Evolutionary conservation across 2,113 vertebrate genomes (phyloP), one percentile per base, ranked within the genome.

Genomic region (Centrocercus urophasianus): DNA sequence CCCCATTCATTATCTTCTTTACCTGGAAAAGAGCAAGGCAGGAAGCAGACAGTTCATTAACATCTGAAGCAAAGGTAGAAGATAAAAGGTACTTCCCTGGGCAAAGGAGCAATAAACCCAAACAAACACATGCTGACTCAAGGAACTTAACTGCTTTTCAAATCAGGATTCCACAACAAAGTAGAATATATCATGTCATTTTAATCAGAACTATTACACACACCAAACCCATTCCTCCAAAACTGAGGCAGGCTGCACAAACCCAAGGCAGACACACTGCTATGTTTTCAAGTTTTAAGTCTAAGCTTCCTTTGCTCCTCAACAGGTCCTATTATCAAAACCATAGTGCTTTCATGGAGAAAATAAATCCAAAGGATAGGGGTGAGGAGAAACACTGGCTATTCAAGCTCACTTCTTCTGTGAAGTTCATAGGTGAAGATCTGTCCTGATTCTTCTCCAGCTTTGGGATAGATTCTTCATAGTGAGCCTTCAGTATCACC

Each of bases 1-100:
- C 99, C 4, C 98, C 98, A 7, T 99, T 99, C 99, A 99, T 99
- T 84, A 99, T 99, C 61, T 98, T 99, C 97, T 99, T 99, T 36
- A 99, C 98, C 99, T 99, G 96, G 2, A 72, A 25, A 17, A 92
- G 38, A 32, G 6, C 47, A n/a, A 20, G 36, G 16, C 7, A 66
- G 34, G 22, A 75, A 47, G 63, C 27, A 66, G 20, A 66, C 1
- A 2, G 11, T 8, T 78, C 36, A n/a, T n/a, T 13, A 34, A 17
- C 16, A n/a, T 1, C 18, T 4, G 38, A 60, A 57, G 28, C 66
- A 76, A 18, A 30, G 30, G 54, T 21, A 52, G 22, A 21, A 28
- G 21, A 80, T 8, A 42, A 61, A 42, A 61, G 38, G 8, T 17
- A 32, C 38, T 86, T 19, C 70, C 60, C 22, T 59, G 76, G 21